Evolutionary conservation across 2,888 invertebrate species (phyloP).

Genomic region (Quadriops clusia): DNA sequence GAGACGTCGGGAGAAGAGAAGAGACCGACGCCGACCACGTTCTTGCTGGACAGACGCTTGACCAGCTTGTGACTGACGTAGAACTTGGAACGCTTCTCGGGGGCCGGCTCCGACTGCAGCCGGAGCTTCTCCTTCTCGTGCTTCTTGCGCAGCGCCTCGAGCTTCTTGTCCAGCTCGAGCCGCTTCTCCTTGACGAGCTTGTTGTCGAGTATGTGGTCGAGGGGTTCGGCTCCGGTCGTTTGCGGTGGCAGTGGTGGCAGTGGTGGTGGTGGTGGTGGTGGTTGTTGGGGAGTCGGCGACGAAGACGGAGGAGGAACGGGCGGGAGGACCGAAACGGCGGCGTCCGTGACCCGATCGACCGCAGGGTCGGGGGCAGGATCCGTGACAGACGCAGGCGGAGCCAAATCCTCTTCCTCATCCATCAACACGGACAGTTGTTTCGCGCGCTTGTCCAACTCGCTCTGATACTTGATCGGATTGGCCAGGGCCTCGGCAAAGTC

Average conservation of each 20-base stretch:
- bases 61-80: constrained; percentile 65
- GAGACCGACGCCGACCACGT: too few species aligned
- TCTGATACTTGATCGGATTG: constrained; percentile 95
- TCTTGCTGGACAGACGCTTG: constrained; percentile 61
- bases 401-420: constrained; percentile 45
- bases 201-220: constrained; percentile 68
- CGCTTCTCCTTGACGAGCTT: constrained; percentile 76
- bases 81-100: constrained; percentile 51
- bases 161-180: constrained; percentile 74
- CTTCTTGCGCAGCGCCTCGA: constrained; percentile 70
- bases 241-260: too few species aligned
- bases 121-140: constrained; percentile 59
- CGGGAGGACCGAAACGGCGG: constrained; percentile 17
- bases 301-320: too few species aligned
- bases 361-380: constrained; percentile 19
- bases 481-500: constrained; percentile 85
- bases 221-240: constrained; percentile 68
- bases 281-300: too few species aligned
- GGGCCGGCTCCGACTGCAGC: constrained; percentile 44
- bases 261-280: too few species aligned
- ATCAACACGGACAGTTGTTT: constrained; percentile 81
- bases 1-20: too few species aligned
- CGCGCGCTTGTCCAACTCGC: constrained; percentile 82
- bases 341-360: constrained; percentile 24
- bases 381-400: too few species aligned